Evolutionary conservation across 2,888 invertebrate genomes (phyloP).

Genomic region (Creontiades dilutus): DNA sequence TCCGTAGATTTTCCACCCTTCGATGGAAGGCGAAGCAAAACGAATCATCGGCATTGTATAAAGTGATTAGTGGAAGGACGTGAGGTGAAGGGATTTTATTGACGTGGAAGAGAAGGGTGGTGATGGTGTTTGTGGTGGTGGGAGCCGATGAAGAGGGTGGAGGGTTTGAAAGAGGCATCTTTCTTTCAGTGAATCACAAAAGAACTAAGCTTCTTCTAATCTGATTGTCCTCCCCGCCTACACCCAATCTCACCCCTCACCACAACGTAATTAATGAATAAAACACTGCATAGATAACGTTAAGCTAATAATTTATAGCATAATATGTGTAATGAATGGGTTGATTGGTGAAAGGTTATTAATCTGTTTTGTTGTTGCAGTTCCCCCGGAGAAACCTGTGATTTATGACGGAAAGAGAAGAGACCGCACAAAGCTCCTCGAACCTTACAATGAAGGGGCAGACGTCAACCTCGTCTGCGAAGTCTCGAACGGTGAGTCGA

Average conservation of each 20-base stretch:
- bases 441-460: constrained; percentile 92
- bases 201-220: constrained; percentile 51
- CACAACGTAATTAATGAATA: constrained; percentile 71
- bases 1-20: too few relatives aligned
- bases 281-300: constrained; percentile 60
- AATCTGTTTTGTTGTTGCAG: constrained; percentile 80
- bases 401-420: constrained; percentile 89
- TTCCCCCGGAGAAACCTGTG: constrained; percentile 89
- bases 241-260: constrained; percentile 5
- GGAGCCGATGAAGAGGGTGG: not conserved
- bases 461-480: constrained; percentile 90
- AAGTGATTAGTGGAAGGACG: not conserved
- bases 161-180: constrained; percentile 20
- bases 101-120: not conserved
- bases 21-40: not conserved
- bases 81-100: constrained; percentile 7
- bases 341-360: constrained; percentile 67
- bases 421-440: constrained; percentile 84
- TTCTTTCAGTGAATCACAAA: constrained; percentile 23
- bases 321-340: constrained; percentile 64
- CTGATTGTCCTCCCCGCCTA: constrained; percentile 31
- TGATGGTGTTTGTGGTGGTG: not conserved
- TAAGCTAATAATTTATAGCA: constrained; percentile 57
- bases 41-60: not conserved
- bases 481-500: constrained; percentile 87